Evolutionary conservation across 1,140 invertebrate species (phyloP), one percentile per base, ranked within the genome.

Genomic region (Brachionus paranguensis): DNA sequence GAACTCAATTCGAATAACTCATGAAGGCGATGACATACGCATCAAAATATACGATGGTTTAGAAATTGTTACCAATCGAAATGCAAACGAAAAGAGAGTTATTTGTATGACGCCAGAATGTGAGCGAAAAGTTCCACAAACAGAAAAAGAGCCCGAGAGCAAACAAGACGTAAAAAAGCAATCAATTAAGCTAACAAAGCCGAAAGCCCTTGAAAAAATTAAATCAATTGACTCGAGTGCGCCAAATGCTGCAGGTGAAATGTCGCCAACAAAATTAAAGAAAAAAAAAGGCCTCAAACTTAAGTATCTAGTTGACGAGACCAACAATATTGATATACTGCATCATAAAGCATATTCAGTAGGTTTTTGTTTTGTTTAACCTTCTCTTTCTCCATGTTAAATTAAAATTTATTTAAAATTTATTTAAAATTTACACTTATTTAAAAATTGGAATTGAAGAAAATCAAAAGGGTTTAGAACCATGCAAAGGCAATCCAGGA

Each of bases 251-350:
- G 84, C 41, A 55, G 72, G 68, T n/a, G 72, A 85, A 7, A 68
- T 74, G 11, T 84, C 84, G 3, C 86, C 81, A 7, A 85, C 79
- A 53, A 85, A 83, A 91, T 10, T 20, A 17, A 81, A 81, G 17
- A 81, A 81, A 68, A 81, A 81, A 17, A 81, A 81, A 47, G 78
- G 78, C 43, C 50, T 92, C 20, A 91, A 92, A 76, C 87, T 93
- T 29, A 90, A 90, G 86, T 92, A 93, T 88, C 87, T 93, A 14
- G 88, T 90, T 83, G 89, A 91, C 53, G 91, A 91, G 87, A 91
- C 91, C 11, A 92, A 92, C 85, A 91, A 91, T 1, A 92, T 92
- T 85, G 92, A 93, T 86, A 91, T 91, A 17, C 86, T 93, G 84
- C 91, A 93, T 86, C 86, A 89, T 14, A 91, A 90, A 86, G 89